Percentiles rank a stretch among this genome's conserved stretches.
Conservation (phyloP, 2,113 vertebrate species). For the Saccopteryx bilineata region DNA sequence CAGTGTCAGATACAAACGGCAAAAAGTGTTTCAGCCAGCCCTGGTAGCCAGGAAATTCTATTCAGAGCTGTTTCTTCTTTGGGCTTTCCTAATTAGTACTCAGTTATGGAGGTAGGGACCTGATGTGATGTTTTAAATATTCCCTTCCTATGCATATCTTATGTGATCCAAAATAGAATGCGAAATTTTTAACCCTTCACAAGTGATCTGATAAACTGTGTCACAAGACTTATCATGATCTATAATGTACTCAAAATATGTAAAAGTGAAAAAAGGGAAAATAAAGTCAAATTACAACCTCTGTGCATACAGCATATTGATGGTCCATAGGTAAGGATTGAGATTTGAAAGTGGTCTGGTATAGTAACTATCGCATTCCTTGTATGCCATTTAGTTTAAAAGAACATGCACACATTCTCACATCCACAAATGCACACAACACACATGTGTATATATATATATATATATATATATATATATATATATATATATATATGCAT, state of each 20-base stretch:
- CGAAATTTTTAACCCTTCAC: neutral
- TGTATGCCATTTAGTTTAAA: neutral
- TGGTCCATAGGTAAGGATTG: neutral
- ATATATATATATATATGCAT: neutral
- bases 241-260: neutral
- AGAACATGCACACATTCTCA: neutral
- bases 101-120: neutral
- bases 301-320: neutral
- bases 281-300: neutral
- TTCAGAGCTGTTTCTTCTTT: conserved; percentile 65
- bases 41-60: conserved; percentile 33
- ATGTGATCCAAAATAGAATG: neutral
- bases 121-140: neutral
- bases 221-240: neutral
- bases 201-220: neutral
- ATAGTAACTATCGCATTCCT: neutral
- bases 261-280: conserved; percentile 15
- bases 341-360: neutral
- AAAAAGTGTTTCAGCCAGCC: conserved; percentile 5
- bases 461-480: neutral
- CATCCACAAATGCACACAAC: neutral
- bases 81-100: conserved; percentile 56
- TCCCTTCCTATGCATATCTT: neutral
- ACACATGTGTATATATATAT: neutral
- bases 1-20: conserved; percentile 40